Percentiles rank a stretch among this genome's conserved stretches.
phyloP scores from a whole-genome alignment of 2,113 vertebrate genomes.

The Nerophis lumbriciformis region DNA sequence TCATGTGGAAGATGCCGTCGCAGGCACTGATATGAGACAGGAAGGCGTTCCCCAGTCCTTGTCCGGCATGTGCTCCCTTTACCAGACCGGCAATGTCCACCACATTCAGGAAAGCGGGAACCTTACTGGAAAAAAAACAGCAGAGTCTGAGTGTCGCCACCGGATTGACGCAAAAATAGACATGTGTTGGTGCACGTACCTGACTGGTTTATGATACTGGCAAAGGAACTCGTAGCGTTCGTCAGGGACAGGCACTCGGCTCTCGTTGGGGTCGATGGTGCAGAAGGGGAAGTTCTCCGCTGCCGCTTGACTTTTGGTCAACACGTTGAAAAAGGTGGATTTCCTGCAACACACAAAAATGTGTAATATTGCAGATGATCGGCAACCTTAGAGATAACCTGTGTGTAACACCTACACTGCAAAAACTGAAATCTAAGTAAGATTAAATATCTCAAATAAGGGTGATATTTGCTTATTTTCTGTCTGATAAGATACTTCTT shows the following conservation, averaged over 20 bases:
- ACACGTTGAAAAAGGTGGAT: constrained; percentile 97
- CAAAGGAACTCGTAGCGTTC: constrained; percentile 92
- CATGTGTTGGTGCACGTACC: constrained; percentile 64
- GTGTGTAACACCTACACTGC: not conserved
- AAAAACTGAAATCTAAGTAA: no score
- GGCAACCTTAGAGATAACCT: not conserved
- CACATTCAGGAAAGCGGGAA: constrained; percentile 94
- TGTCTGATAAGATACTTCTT: no score
- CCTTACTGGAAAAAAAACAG: constrained; percentile 78
- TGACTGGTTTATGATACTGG: constrained; percentile 91
- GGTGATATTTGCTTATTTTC: no score
- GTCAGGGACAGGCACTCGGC: constrained; percentile 94
- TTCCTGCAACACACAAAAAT: constrained; percentile 73
- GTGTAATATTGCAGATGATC: not conserved
- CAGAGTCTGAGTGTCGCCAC: not conserved
- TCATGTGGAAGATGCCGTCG: constrained; percentile 95
- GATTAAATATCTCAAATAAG: no score
- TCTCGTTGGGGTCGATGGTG: constrained; percentile 97
- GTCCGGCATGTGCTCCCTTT: constrained; percentile 92
- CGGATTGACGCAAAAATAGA: not conserved
- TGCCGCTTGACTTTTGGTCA: constrained; percentile 93
- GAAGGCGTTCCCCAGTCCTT: constrained; percentile 96
- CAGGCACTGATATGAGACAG: constrained; percentile 97
- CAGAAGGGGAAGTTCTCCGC: constrained; percentile 98
- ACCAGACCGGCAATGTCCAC: constrained; percentile 98